A percentile compares a stretch with the other conserved stretches of the same genome.
Conservation (phyloP, 2,888 invertebrate species). For the Pyrrhia umbra region DNA sequence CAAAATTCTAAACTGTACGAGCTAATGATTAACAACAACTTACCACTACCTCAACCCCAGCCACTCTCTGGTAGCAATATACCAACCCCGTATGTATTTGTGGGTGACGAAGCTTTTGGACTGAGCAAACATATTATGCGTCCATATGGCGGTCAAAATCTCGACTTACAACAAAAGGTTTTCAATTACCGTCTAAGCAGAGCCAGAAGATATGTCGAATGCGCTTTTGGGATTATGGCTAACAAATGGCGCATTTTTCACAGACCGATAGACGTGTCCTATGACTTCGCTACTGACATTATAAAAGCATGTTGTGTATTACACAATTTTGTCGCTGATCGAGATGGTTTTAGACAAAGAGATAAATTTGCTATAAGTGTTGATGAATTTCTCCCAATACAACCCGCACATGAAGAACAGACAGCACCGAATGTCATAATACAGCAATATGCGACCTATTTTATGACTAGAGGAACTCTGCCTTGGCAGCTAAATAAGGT, state of each 20-base stretch:
- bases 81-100: conserved; percentile 24
- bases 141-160: conserved; percentile 3
- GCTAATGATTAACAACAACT: conserved; percentile 15
- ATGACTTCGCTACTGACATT: conserved; percentile 41
- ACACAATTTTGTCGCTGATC: conserved; percentile 43
- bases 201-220: too few species aligned
- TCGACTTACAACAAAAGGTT: too few species aligned
- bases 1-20: conserved; percentile 31
- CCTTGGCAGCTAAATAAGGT: conserved; percentile 54
- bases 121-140: conserved; percentile 21
- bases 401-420: conserved; percentile 38
- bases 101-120: conserved; percentile 24
- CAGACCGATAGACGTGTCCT: conserved; percentile 31
- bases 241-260: conserved; percentile 38
- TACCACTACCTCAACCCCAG: conserved; percentile 16
- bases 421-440: conserved; percentile 55
- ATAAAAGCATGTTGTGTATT: conserved; percentile 30
- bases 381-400: conserved; percentile 55
- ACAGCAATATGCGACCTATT: conserved; percentile 48
- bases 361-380: conserved; percentile 53
- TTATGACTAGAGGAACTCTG: conserved; percentile 55
- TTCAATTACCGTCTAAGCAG: too few species aligned
- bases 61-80: conserved; percentile 18
- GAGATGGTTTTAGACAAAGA: conserved; percentile 39
- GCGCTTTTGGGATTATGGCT: conserved; percentile 16